These are phyloP conservation scores for Gambusia yucatana DNA, from an alignment of 2,797 vertebrate species.

Conservation along the genomic window DNA sequence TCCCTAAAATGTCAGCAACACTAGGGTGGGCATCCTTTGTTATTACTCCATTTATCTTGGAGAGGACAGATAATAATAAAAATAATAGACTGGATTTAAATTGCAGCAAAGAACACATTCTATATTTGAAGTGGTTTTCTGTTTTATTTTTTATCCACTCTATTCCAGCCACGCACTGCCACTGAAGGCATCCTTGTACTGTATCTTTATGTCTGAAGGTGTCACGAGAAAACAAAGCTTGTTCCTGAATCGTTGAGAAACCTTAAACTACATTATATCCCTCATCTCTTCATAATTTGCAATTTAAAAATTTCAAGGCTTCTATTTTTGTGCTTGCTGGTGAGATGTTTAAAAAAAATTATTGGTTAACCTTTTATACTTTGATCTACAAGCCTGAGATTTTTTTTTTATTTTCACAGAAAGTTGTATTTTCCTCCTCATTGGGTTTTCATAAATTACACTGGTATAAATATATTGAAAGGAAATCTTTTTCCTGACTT, in stretches of 20 bases:
- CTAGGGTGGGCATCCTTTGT: constrained; percentile 56
- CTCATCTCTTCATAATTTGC: constrained; percentile 15
- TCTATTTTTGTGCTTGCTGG: constrained; percentile 42
- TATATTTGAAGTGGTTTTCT: constrained; percentile 5
- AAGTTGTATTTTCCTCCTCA: constrained; percentile 8
- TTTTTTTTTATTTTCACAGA: constrained; percentile 8
- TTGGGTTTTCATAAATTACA: constrained; percentile 15
- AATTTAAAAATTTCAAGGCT: background rate
- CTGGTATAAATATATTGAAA: constrained; percentile 24
- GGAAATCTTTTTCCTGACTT: constrained; percentile 6
- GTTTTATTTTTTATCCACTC: constrained; percentile 30
- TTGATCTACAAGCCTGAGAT: constrained; percentile 19
- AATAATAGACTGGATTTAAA: constrained; percentile 76
- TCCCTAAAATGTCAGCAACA: constrained; percentile 77
- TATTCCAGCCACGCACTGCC: constrained; percentile 15
- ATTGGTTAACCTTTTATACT: constrained; percentile 37
- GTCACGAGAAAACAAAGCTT: constrained; percentile 31
- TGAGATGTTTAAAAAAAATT: constrained; percentile 39
- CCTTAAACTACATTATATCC: constrained; percentile 30
- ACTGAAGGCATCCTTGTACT: constrained; percentile 5
- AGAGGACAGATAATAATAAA: constrained; percentile 67
- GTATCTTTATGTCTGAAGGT: constrained; percentile 39
- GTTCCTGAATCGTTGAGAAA: constrained; percentile 46
- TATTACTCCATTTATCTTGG: constrained; percentile 70
- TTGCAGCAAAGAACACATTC: constrained; percentile 61